These are phyloP conservation scores for Lysandra bellargus DNA, from an alignment of 2,888 invertebrate species.

Conservation along the genomic window DNA sequence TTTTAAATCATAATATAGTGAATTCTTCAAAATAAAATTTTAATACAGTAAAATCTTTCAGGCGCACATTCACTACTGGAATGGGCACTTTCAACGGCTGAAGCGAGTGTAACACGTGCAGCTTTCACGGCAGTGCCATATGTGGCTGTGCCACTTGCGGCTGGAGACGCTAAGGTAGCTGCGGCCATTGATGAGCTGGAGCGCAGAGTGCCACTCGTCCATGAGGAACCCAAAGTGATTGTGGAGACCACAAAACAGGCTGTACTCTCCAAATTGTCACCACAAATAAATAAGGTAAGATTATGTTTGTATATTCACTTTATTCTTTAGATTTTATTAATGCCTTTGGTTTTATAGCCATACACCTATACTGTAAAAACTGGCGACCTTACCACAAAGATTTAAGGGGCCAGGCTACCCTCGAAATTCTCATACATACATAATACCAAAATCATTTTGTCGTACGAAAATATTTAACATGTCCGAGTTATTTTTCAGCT, in stretches of 20 bases:
- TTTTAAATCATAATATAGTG: too few relatives aligned
- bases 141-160: constrained; percentile 71
- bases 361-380: too few relatives aligned
- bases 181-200: constrained; percentile 84
- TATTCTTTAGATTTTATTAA: neutral
- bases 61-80: constrained; percentile 83
- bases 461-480: too few relatives aligned
- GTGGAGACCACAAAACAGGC: constrained; percentile 80
- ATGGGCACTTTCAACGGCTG: constrained; percentile 85
- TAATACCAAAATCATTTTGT: too few relatives aligned
- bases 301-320: neutral
- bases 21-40: neutral
- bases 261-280: constrained; percentile 79
- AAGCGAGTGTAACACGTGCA: constrained; percentile 82
- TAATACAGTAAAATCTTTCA: constrained; percentile 43
- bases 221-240: constrained; percentile 82
- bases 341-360: too few relatives aligned
- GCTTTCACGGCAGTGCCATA: constrained; percentile 83
- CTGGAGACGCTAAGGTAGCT: constrained; percentile 84
- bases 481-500: too few relatives aligned
- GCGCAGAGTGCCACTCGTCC: constrained; percentile 83
- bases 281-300: constrained; percentile 75
- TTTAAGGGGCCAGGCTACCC: too few relatives aligned
- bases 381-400: too few relatives aligned
- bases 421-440: too few relatives aligned